These are phyloP conservation scores for Calameuta idolon DNA, from an alignment of 2,888 invertebrate genomes.

Conservation along the genomic window DNA sequence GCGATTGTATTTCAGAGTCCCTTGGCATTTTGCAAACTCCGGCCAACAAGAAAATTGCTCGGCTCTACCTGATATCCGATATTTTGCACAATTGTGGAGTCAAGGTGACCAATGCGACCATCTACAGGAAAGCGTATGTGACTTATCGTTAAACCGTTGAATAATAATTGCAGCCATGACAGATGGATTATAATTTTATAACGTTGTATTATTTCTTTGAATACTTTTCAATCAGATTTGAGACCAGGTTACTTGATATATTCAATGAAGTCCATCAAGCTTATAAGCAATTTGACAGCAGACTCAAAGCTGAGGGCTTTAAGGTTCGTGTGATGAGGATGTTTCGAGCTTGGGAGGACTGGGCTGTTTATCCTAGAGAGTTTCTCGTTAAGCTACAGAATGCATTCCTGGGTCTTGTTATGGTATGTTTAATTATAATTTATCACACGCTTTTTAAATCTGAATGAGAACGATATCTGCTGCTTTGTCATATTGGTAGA, in stretches of 20 bases:
- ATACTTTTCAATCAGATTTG: slow-evolving; percentile 74
- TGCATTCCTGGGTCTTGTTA: slow-evolving; percentile 85
- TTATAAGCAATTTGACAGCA: slow-evolving; percentile 81
- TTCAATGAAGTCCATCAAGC: slow-evolving; percentile 81
- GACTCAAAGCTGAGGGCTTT: slow-evolving; percentile 96
- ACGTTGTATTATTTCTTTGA: not conserved
- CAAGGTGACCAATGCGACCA: slow-evolving; percentile 95
- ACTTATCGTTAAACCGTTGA: slow-evolving; percentile 18
- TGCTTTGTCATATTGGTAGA: no score
- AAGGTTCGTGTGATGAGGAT: slow-evolving; percentile 90
- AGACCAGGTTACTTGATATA: slow-evolving; percentile 82
- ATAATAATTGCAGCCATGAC: not conserved
- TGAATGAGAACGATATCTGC: not conserved
- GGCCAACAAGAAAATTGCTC: slow-evolving; percentile 88
- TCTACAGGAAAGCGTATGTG: slow-evolving; percentile 86
- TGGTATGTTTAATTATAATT: slow-evolving; percentile 37
- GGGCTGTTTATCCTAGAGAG: slow-evolving; percentile 95
- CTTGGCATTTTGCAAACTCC: slow-evolving; percentile 82
- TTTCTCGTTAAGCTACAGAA: slow-evolving; percentile 89
- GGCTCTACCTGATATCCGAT: slow-evolving; percentile 95
- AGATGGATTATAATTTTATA: not conserved
- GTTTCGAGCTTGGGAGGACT: slow-evolving; percentile 97
- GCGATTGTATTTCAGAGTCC: slow-evolving; percentile 90
- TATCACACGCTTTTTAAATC: not conserved
- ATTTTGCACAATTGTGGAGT: slow-evolving; percentile 97